A percentile compares a stretch with the other conserved stretches of the same genome.
phyloP scores from a whole-genome alignment of 2,113 vertebrate genomes.

The Lasiurus borealis region DNA sequence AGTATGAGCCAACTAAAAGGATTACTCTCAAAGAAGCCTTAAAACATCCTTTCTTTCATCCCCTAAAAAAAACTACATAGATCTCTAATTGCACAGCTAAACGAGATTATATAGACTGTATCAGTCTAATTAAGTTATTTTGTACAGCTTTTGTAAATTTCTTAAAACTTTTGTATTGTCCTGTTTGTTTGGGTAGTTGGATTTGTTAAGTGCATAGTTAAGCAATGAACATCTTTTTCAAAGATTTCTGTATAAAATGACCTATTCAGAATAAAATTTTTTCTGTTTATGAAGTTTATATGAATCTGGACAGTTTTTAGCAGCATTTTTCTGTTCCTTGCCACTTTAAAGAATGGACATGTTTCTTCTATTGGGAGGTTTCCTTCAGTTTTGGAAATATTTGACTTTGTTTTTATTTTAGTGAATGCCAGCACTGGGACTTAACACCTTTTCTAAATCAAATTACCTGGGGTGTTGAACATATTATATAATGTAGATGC shows the following conservation, averaged over 20 bases:
- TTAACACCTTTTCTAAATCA: not conserved
- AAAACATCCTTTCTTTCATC: slow-evolving; percentile 90
- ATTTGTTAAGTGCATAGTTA: slow-evolving; percentile 59
- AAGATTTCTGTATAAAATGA: slow-evolving; percentile 56
- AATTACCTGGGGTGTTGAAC: not conserved
- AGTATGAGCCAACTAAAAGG: slow-evolving; percentile 90
- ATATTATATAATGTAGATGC: not conserved
- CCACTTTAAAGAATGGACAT: not conserved
- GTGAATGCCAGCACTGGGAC: not conserved
- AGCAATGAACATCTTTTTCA: slow-evolving; percentile 51
- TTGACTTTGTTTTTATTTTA: not conserved
- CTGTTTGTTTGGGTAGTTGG: slow-evolving; percentile 71
- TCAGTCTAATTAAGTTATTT: slow-evolving; percentile 87
- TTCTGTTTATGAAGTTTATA: slow-evolving; percentile 32
- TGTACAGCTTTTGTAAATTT: slow-evolving; percentile 79
- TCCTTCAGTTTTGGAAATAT: not conserved
- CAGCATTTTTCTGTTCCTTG: not conserved
- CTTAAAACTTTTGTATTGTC: slow-evolving; percentile 70
- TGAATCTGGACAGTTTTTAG: not conserved
- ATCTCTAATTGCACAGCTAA: not conserved
- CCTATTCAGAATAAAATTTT: slow-evolving; percentile 72
- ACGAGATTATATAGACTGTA: slow-evolving; percentile 86
- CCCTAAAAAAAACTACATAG: slow-evolving; percentile 58
- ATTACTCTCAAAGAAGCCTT: slow-evolving; percentile 91
- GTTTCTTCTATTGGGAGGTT: not conserved